Evolutionary conservation across 1,140 invertebrate genomes (phyloP), one percentile per base, ranked within the genome.

Genomic region (Caerostris darwini): DNA sequence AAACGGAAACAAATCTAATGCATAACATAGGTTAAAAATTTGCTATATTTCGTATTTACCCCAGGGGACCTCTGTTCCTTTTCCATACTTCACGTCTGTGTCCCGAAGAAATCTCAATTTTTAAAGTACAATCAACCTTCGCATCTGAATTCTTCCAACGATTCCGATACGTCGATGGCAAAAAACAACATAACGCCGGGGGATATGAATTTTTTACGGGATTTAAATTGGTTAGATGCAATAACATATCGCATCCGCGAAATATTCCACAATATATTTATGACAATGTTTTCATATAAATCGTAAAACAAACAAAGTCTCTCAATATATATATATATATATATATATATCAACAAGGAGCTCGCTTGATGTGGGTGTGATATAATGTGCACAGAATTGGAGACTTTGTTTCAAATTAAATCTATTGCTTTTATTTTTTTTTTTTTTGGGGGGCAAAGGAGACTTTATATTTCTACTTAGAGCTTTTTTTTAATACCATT

Each of bases 1-100:
- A n/a, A 57, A 57, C 10, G 6, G 3, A 19, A 58, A 57, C 82
- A 57, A 58, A 83, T 83, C 82, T 83, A 83, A 83, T 58, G 82
- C 82, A 83, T 83, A 83, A 17, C 82, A 83, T 83, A 83, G 82
- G 82, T 57, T 83, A 83, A 83, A 83, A 83, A 83, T 57, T n/a
- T 83, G 53, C 82, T n/a, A 56, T 83, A 19, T 58, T 57, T 7
- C 54, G 14, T 57, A 19, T 57, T n/a, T 58, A 7, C 82, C 82
- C 82, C n/a, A 3, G 17, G 82, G 82, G 82, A 57, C 19, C n/a
- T 56, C 54, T 58, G 57, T 56, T 83, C 5, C n/a, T 56, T 58
- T 34, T 14, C 82, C 3, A 7, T 83, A 57, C 19, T 6, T 83
- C 19, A 3, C 5, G 54, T 83, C 34, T 12, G 5, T 12, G 12